Conservation (phyloP, 2,888 invertebrate species). For the Malthinus seriepunctatus region DNA sequence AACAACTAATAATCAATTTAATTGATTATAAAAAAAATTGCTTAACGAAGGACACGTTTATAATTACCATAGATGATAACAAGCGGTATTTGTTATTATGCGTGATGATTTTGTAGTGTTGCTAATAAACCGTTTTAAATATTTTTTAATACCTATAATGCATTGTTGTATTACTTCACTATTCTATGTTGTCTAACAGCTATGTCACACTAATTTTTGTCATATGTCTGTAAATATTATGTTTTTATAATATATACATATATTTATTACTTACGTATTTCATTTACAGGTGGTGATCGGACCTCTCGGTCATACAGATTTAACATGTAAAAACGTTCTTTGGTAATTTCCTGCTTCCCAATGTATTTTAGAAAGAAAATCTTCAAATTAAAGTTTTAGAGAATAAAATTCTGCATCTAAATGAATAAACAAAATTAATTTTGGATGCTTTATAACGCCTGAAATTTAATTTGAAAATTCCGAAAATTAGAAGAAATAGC, state of each 20-base stretch:
- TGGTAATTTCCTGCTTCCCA: too few species aligned
- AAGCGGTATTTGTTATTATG: conserved; percentile 18
- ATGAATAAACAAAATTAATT: too few species aligned
- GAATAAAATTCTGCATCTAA: too few species aligned
- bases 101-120: conserved; percentile 20
- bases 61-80: conserved; percentile 18
- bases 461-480: too few species aligned
- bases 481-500: too few species aligned
- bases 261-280: conserved; percentile 48
- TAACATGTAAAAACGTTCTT: too few species aligned
- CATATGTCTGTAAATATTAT: conserved; percentile 54
- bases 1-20: conserved; percentile 20
- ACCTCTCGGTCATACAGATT: too few species aligned
- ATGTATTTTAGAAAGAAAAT: too few species aligned
- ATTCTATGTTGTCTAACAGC: conserved; percentile 36
- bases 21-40: conserved; percentile 21
- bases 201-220: conserved; percentile 48
- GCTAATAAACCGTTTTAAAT: conserved; percentile 15
- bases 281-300: too few species aligned
- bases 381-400: too few species aligned
- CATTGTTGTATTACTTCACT: conserved; percentile 35
- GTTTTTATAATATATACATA: conserved; percentile 54
- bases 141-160: conserved; percentile 28
- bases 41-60: conserved; percentile 20
- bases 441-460: too few species aligned